Conservation (phyloP, 2,888 invertebrate genomes). For the Polydrusus pterygomalis region DNA sequence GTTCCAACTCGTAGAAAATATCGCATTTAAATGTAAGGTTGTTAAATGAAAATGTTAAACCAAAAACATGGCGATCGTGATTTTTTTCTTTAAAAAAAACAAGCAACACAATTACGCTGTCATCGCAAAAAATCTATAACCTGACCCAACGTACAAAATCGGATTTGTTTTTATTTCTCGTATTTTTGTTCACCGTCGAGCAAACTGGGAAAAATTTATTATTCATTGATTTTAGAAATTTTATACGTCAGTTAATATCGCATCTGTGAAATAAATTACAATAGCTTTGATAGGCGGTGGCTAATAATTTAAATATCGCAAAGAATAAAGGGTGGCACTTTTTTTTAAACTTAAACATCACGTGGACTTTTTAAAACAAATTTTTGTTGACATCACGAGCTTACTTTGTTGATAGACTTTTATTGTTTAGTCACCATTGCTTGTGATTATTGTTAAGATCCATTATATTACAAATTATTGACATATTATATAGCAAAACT, state of each 20-base stretch:
- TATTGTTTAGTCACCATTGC: no score
- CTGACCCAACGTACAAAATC: slow-evolving; percentile 3
- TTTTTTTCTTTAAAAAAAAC: not conserved
- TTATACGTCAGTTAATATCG: slow-evolving; percentile 22
- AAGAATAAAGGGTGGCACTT: no score
- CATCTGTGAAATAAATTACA: slow-evolving; percentile 4
- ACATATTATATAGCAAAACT: no score
- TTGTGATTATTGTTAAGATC: no score
- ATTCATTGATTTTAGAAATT: slow-evolving; percentile 27
- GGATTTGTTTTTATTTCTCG: not conserved
- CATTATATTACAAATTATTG: no score
- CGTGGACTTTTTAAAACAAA: no score
- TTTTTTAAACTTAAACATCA: no score
- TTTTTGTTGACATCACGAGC: no score
- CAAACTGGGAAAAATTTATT: slow-evolving; percentile 13
- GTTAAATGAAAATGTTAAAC: no score
- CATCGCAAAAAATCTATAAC: slow-evolving; percentile 5
- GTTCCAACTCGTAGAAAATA: no score
- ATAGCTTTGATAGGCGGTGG: not conserved
- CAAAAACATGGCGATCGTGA: not conserved
- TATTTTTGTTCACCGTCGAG: not conserved
- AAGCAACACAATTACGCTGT: not conserved
- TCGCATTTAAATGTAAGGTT: no score
- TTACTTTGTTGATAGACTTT: no score
- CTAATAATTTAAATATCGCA: not conserved